These are phyloP conservation scores for Miniopterus natalensis DNA, from an alignment of 2,113 vertebrate genomes.

Conservation along the genomic window DNA sequence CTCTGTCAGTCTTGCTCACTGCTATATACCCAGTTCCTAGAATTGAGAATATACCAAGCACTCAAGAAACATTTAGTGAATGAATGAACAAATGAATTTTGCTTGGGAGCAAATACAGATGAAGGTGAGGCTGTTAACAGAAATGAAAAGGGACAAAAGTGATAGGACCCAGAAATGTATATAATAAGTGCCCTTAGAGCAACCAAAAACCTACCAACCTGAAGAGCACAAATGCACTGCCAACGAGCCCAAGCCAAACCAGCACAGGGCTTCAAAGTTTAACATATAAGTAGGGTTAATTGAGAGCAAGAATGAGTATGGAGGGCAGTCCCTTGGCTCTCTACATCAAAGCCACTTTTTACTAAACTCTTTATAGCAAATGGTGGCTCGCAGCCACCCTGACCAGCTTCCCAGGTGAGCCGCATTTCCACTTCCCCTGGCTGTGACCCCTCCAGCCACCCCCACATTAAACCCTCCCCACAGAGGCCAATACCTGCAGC, in stretches of 20 bases:
- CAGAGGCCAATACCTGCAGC: background rate
- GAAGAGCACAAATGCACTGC: background rate
- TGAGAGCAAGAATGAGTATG: background rate
- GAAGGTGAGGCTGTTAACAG: background rate
- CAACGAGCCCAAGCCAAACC: background rate
- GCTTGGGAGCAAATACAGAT: conserved; percentile 47
- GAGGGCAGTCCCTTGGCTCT: background rate
- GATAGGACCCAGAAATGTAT: conserved; percentile 2
- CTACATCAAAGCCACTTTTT: background rate
- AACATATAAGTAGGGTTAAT: background rate
- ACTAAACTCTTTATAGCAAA: background rate
- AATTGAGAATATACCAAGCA: background rate
- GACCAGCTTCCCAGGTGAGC: background rate
- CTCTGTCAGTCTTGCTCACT: background rate
- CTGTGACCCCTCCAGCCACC: background rate
- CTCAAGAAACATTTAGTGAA: background rate
- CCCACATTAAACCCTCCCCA: background rate
- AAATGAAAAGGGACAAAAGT: background rate
- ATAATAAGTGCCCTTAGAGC: background rate
- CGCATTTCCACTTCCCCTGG: background rate
- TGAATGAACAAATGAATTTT: conserved; percentile 11
- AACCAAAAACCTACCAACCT: background rate
- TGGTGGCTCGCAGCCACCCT: background rate
- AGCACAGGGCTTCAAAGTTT: background rate
- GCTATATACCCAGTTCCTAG: background rate